Conservation (phyloP, 2,113 vertebrate genomes). For the Saccopteryx bilineata region DNA sequence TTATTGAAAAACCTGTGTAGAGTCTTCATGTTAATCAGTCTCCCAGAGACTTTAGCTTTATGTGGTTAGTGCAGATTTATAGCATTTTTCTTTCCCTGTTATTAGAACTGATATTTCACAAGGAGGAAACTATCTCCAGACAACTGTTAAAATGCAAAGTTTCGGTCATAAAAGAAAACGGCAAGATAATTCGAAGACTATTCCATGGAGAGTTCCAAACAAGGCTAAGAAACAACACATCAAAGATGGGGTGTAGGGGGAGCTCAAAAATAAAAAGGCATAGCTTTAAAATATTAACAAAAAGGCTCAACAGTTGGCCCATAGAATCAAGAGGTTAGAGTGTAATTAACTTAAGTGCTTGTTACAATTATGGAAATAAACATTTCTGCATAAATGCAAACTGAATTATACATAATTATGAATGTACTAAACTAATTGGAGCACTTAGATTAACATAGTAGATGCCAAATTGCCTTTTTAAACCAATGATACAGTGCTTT, state of each 20-base stretch:
- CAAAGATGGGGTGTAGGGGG: slow-evolving; percentile 87
- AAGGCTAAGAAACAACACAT: slow-evolving; percentile 95
- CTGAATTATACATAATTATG: slow-evolving; percentile 86
- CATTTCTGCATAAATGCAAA: slow-evolving; percentile 86
- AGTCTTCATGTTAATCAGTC: slow-evolving; percentile 98
- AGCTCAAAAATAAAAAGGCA: slow-evolving; percentile 85
- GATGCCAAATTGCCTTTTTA: slow-evolving; percentile 80
- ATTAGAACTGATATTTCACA: slow-evolving; percentile 98
- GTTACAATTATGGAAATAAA: slow-evolving; percentile 91
- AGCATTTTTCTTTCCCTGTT: slow-evolving; percentile 94
- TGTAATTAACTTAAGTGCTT: slow-evolving; percentile 92
- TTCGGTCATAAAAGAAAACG: slow-evolving; percentile 95
- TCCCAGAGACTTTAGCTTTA: slow-evolving; percentile 95
- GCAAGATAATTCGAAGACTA: slow-evolving; percentile 92
- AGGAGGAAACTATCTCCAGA: slow-evolving; percentile 94
- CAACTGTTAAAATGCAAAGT: slow-evolving; percentile 98
- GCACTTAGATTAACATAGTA: slow-evolving; percentile 78
- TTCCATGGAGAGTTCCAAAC: slow-evolving; percentile 90
- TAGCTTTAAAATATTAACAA: slow-evolving; percentile 93
- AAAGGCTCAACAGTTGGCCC: slow-evolving; percentile 94
- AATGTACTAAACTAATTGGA: slow-evolving; percentile 86
- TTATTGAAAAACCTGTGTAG: slow-evolving; percentile 93
- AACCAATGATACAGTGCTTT: slow-evolving; percentile 34
- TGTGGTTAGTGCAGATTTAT: slow-evolving; percentile 96
- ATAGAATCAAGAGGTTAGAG: slow-evolving; percentile 89